Evolutionary conservation across 2,888 invertebrate species (phyloP).

Genomic region (Panopea generosa): DNA sequence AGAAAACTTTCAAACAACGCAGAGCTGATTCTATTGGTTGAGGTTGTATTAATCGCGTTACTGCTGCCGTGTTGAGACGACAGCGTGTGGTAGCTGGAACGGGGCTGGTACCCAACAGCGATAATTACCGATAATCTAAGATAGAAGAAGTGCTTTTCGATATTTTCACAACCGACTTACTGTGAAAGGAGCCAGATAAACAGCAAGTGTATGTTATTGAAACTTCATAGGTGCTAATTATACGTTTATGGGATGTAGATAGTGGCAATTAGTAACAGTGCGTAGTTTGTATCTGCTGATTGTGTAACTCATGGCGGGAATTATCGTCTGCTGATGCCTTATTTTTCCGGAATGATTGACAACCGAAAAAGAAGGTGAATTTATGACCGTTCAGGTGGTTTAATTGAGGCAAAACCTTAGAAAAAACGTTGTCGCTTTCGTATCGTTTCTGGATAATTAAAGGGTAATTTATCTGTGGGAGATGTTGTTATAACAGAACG

Average conservation of each 20-base stretch:
- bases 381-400: conserved; percentile 37
- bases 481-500: neutral
- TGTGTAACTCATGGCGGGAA: conserved; percentile 33
- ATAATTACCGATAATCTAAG: conserved; percentile 15
- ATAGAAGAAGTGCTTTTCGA: neutral
- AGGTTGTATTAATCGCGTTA: conserved; percentile 9
- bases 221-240: conserved; percentile 47
- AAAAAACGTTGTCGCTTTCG: conserved; percentile 18
- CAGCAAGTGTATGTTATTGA: conserved; percentile 10
- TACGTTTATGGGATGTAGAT: conserved; percentile 43
- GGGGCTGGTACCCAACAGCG: neutral
- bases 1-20: conserved; percentile 13
- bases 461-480: conserved; percentile 24
- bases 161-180: neutral
- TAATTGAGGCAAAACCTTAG: conserved; percentile 34
- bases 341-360: conserved; percentile 46
- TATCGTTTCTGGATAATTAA: conserved; percentile 26
- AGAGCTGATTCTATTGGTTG: neutral
- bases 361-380: conserved; percentile 30
- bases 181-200: conserved; percentile 1
- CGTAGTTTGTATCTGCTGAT: conserved; percentile 21
- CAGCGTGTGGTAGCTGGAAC: no score
- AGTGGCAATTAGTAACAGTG: conserved; percentile 33
- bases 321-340: conserved; percentile 14
- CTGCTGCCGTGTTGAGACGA: no score